Conservation (phyloP, 2,888 invertebrate genomes). For the Habrosyne pyritoides region DNA sequence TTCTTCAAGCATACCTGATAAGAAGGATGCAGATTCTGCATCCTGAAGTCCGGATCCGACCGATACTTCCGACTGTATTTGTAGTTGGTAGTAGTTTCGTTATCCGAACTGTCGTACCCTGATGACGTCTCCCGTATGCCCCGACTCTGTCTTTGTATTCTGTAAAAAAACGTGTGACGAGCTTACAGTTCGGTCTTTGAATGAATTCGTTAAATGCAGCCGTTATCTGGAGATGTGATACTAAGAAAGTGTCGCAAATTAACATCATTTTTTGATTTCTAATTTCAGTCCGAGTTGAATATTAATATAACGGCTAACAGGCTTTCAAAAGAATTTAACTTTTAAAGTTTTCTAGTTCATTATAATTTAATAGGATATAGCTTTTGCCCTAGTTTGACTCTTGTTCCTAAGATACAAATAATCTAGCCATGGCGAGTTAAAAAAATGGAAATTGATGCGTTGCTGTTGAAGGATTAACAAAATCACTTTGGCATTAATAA, state of each 20-base stretch:
- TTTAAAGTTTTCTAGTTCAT: too few species aligned
- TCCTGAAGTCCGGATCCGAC: slow-evolving; percentile 93
- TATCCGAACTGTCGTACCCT: slow-evolving; percentile 96
- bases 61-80: slow-evolving; percentile 89
- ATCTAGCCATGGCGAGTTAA: too few species aligned
- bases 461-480: too few species aligned
- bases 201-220: neutral
- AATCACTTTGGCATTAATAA: too few species aligned
- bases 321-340: too few species aligned
- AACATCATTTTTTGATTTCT: too few species aligned
- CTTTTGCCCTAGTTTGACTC: too few species aligned
- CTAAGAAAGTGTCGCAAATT: too few species aligned
- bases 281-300: too few species aligned
- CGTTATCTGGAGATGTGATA: neutral
- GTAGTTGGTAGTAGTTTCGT: slow-evolving; percentile 87
- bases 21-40: slow-evolving; percentile 84
- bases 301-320: slow-evolving; percentile 2
- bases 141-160: slow-evolving; percentile 83
- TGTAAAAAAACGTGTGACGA: slow-evolving; percentile 38
- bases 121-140: slow-evolving; percentile 93
- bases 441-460: too few species aligned
- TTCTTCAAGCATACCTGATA: slow-evolving; percentile 67
- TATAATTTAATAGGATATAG: too few species aligned
- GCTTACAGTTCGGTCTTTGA: neutral
- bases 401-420: too few species aligned